Evolutionary conservation across 2,888 invertebrate genomes (phyloP), one percentile per base, ranked within the genome.

Genomic region (Leistus spinibarbis): DNA sequence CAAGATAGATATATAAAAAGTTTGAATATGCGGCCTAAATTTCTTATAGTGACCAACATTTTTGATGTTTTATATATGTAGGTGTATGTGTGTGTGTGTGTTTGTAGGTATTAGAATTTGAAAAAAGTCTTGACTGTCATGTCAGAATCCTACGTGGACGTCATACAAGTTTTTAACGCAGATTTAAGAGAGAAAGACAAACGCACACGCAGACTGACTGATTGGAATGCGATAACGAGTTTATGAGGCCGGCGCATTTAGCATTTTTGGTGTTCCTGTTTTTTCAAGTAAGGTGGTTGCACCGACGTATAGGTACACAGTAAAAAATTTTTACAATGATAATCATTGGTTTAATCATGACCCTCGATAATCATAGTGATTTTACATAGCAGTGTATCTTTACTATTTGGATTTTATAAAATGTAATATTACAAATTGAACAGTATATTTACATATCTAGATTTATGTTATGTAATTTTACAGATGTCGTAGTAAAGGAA

Each of bases 51-150:
- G n/a, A n/a, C n/a, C n/a, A n/a, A n/a, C n/a, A n/a, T n/a, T n/a
- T n/a, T 40, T 3, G 40, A 40, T 40, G 7, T 13, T 40, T 40
- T 40, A 1, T 40, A 40, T 10, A 7, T 40, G 13, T 13, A 2
- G 40, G 40, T 63, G 53, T 70, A 70, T 70, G 63, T 57, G 40
- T 60, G 40, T 69, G 60, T 60, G 68, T 69, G 69, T 20, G 60
- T 40, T 40, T 10, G 7, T 40, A 40, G 40, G 40, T 4, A 24
- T 3, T 4, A 24, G 7, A 40, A n/a, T n/a, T n/a, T n/a, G n/a
- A 40, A 40, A 40, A 40, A 40, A 10, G 10, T 13, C 40, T 10
- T 40, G 40, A 40, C 40, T 40, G n/a, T n/a, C n/a, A n/a, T 40
- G 40, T 40, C 13, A 40, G 13, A 40, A 40, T 40, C 40, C 10